Evolutionary conservation across 2,888 invertebrate species (phyloP), one percentile per base, ranked within the genome.

Genomic region (Anthophora plumipes): DNA sequence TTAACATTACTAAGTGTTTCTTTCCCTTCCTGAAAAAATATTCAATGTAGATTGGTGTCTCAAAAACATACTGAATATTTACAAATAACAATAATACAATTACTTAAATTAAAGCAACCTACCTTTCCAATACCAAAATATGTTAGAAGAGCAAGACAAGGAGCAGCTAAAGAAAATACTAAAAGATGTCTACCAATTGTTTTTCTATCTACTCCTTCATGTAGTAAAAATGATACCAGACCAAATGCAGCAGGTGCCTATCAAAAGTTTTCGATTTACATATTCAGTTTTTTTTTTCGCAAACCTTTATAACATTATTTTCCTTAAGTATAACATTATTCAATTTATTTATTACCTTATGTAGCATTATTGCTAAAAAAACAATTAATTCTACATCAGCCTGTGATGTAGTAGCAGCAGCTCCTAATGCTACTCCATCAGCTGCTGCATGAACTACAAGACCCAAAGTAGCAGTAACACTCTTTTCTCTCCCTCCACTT

Each of bases 381-480:
- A 99, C 99, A 81, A 99, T 99, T 90, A 99, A 96, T 94, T 99
- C 99, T 0, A 99, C 98, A 91, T 99, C 99, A 0, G 98, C 96
- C 91, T 99, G 99, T 4, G 98, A 97, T 0, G 99, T 98, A 0
- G 98, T 98, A 0, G 99, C 99, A 0, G 99, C 99, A 1, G 99
- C 99, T n/a, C 99, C 99, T 20, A 99, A 93, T 0, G 99, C 99
- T 14, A 99, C 96, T 3, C 99, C 99, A 94, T 99, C 99, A 74
- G 99, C 99, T 96, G 99, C 99, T 0, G 99, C 99, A 93, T 99
- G 99, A 0, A 99, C 99, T 0, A 99, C 98, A 6, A 99, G 94
- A 0, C 99, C 99, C 1, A 99, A 94, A 0, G 99, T 99, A 0
- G 99, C 99, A 0, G 99, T 99, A 55, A 98, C 96, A 88, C 97